phyloP scores from a whole-genome alignment of 2,797 vertebrate species.

The Peromyscus attwateri region DNA sequence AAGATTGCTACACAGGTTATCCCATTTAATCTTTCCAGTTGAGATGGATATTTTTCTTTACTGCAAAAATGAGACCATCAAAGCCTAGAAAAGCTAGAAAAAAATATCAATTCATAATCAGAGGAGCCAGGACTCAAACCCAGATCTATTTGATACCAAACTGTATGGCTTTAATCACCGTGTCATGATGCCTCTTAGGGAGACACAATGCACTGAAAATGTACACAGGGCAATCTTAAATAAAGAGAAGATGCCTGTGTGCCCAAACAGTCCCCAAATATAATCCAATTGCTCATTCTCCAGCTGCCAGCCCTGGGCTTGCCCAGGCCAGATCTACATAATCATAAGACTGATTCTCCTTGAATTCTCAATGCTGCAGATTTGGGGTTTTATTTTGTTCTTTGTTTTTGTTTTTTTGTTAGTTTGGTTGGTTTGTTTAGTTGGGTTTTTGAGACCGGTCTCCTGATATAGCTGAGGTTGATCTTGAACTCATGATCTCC shows the following conservation, averaged over 20 bases:
- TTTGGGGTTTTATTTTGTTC: neutral
- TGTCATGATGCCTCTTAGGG: neutral
- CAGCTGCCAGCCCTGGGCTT: neutral
- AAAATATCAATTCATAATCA: slow-evolving; percentile 52
- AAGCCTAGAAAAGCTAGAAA: neutral
- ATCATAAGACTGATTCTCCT: neutral
- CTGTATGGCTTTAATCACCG: neutral
- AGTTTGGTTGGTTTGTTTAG: neutral
- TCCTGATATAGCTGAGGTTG: neutral
- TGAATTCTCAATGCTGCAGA: neutral
- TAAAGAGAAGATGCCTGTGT: neutral
- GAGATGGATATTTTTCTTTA: slow-evolving; percentile 8
- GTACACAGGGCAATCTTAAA: neutral
- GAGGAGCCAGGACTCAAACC: neutral
- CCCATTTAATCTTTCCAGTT: slow-evolving; percentile 13
- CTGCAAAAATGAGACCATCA: slow-evolving; percentile 41
- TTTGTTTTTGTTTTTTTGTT: neutral
- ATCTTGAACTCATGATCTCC: neutral
- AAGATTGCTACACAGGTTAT: neutral
- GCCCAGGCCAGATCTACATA: neutral
- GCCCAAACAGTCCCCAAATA: neutral
- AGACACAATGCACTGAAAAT: neutral
- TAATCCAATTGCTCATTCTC: neutral
- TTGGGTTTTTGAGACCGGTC: neutral
- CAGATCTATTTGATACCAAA: slow-evolving; percentile 15